Base-by-base conservation (phyloP, 2,888 invertebrate species). In the Ormyrus labotus region DNA sequence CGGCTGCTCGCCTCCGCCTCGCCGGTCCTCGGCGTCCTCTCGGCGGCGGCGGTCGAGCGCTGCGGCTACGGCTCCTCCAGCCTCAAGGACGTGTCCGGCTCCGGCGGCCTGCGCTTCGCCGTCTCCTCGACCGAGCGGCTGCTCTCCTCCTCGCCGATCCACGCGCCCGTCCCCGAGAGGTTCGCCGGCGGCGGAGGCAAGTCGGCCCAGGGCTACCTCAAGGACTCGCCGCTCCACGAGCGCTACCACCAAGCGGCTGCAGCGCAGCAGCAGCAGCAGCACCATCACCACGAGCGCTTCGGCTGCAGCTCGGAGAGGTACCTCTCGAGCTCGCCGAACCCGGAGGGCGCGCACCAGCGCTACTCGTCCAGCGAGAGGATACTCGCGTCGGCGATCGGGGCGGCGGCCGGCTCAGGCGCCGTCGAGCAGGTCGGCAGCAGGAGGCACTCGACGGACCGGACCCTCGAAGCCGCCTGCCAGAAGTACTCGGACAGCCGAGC, bases 1-100 rank as follows among this genome's bases (percentile, higher is more conserved):
- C 91, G 94, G 90, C 88, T 92, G 84, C 89, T 92, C 76, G 88
- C 90, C 13, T 87, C 87, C 83, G 92, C 90, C 34, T 91, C 91
- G n/a, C 91, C 91, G 45, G 88, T 90, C 73, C 84, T 89, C 81
- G 87, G 87, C 48, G 83, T 83, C 45, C 75, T 89, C 19, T 86
- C 88, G 45, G 81, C 84, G 61, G 83, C 88, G 45, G 81, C 84
- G 61, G 83, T 81, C 19, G 82, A 83, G 55, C 81, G 85, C 7
- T 82, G 85, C 67, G 68, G 81, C 50, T 73, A 86, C 74, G 77
- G 80, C 34, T 13, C 84, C 0, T 57, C 60, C 50, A 80, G 77
- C 58, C 82, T 70, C 61, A 89, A 88, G 69, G 89, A 89, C 5
- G 51, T 84, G 4, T 10, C 71, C 48, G 81, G 64, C 34, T 51